Evolutionary conservation across 2,113 vertebrate genomes (phyloP).

Genomic region (Hippotragus niger): DNA sequence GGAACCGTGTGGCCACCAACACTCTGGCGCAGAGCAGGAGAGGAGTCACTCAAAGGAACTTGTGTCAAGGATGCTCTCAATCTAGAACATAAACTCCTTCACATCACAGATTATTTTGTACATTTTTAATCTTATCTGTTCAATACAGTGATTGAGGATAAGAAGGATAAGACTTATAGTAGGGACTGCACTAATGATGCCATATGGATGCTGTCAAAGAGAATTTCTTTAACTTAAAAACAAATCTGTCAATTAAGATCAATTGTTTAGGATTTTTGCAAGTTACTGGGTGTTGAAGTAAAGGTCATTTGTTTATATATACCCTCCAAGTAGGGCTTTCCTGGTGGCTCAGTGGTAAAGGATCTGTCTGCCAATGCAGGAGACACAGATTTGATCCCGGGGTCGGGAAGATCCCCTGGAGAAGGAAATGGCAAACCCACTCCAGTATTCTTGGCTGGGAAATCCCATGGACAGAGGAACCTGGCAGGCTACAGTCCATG

Average conservation of each 20-base stretch:
- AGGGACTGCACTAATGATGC: not conserved
- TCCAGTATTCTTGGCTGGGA: not conserved
- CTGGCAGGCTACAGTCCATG: not conserved
- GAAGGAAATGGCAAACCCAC: not conserved
- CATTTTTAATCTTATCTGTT: not conserved
- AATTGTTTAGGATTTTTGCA: not conserved
- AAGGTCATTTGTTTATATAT: not conserved
- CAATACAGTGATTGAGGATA: not conserved
- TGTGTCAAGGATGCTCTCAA: not conserved
- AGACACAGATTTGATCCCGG: not conserved
- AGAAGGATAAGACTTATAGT: not conserved
- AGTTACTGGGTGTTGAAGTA: not conserved
- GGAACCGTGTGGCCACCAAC: accelerated
- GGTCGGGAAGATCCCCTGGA: not conserved
- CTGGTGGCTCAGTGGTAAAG: not conserved
- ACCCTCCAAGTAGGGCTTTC: not conserved
- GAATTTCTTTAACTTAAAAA: not conserved
- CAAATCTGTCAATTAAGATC: not conserved
- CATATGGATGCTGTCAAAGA: not conserved
- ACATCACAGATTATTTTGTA: not conserved
- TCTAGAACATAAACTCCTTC: not conserved
- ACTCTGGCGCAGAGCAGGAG: no score
- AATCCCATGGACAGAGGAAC: not conserved
- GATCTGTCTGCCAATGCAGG: not conserved
- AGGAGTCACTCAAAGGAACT: no score